phyloP scores from a whole-genome alignment of 2,113 vertebrate species.

The Carettochelys insculpta region DNA sequence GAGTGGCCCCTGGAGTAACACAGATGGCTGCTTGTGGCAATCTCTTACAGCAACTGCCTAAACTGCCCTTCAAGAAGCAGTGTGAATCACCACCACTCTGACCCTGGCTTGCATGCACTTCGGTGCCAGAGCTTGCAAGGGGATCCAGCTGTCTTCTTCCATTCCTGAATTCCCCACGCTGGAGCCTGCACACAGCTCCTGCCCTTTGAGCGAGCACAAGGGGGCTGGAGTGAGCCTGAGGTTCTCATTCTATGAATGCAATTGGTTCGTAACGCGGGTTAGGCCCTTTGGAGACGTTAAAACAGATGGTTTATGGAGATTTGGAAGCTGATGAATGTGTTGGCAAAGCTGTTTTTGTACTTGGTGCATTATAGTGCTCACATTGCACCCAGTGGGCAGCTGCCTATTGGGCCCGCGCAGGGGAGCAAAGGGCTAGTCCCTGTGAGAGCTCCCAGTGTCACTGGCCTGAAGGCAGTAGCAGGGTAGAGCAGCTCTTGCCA shows the following conservation, averaged over 20 bases:
- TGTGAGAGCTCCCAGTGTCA: neutral
- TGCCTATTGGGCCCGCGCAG: neutral
- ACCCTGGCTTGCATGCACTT: neutral
- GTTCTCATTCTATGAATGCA: neutral
- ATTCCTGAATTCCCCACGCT: neutral
- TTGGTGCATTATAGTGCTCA: neutral
- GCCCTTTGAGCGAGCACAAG: neutral
- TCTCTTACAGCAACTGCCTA: neutral
- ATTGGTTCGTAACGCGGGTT: neutral
- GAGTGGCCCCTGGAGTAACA: accelerated
- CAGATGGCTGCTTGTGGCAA: neutral
- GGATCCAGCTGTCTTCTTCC: neutral
- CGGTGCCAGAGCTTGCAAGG: neutral
- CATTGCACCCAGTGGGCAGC: neutral
- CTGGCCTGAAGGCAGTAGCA: neutral
- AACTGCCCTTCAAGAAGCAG: neutral
- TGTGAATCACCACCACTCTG: neutral
- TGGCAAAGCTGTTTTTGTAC: neutral
- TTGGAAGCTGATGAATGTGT: neutral
- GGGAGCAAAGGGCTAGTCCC: neutral
- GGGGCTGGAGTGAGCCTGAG: neutral
- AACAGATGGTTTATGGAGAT: neutral
- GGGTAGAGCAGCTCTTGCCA: neutral
- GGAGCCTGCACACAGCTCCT: neutral
- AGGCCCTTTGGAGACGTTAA: neutral